Evolutionary conservation across 2,888 invertebrate genomes (phyloP).

Genomic region (Hyposoter didymator): DNA sequence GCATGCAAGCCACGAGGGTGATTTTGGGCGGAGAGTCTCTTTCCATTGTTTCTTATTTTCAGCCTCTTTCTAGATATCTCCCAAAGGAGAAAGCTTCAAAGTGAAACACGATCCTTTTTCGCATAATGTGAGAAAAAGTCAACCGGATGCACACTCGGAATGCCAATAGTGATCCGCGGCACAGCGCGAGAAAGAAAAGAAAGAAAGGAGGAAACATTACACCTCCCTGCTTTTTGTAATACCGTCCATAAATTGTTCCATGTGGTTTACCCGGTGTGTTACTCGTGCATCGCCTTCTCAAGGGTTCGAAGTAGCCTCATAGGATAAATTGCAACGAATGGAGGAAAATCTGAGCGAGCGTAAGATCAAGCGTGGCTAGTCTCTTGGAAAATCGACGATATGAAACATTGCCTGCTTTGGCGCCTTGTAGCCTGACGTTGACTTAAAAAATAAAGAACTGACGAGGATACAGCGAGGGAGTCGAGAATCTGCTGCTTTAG

Average conservation of each 20-base stretch:
- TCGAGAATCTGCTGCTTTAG: constrained; percentile 69
- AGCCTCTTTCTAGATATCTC: constrained; percentile 3
- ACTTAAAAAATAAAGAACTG: constrained; percentile 66
- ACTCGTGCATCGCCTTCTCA: constrained; percentile 56
- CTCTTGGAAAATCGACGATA: constrained; percentile 83
- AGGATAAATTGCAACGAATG: constrained; percentile 63
- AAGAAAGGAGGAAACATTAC: constrained; percentile 31
- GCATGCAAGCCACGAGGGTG: constrained; percentile 9
- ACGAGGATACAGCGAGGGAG: constrained; percentile 51
- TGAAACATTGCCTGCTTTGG: constrained; percentile 78
- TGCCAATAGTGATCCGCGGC: constrained; percentile 74
- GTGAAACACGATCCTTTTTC: constrained; percentile 63
- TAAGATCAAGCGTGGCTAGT: constrained; percentile 72
- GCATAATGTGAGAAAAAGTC: constrained; percentile 59
- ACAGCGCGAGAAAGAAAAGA: constrained; percentile 61
- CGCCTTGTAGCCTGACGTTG: constrained; percentile 66
- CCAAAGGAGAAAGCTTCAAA: constrained; percentile 59
- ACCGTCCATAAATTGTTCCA: constrained; percentile 58
- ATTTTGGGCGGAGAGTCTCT: constrained; percentile 13
- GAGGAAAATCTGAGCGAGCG: constrained; percentile 59
- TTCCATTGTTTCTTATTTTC: constrained; percentile 16
- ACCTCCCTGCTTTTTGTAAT: constrained; percentile 49
- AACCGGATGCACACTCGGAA: constrained; percentile 72
- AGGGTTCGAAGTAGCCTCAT: constrained; percentile 69
- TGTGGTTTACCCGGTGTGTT: constrained; percentile 55